phyloP scores from a whole-genome alignment of 2,113 vertebrate species.

The Chamaetylas fuelleborni region DNA sequence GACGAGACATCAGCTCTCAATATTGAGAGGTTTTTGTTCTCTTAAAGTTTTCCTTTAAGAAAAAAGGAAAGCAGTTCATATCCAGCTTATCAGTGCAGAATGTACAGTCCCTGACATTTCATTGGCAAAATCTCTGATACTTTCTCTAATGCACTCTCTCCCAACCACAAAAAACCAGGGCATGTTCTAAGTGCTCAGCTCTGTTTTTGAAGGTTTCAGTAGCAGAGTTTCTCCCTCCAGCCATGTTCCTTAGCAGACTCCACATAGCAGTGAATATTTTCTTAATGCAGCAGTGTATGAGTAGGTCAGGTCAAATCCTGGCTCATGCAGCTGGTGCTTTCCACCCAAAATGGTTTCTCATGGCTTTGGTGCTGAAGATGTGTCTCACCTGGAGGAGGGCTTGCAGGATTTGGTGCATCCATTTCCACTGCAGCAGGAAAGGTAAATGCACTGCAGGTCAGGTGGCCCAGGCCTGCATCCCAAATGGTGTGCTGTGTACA shows the following conservation, averaged over 20 bases:
- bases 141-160: neutral
- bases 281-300: neutral
- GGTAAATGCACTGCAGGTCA: neutral
- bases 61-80: too few relatives aligned
- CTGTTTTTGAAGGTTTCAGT: neutral
- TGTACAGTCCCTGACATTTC: neutral
- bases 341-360: neutral
- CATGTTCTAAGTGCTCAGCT: too few relatives aligned
- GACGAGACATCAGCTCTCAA: neutral
- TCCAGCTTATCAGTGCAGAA: neutral
- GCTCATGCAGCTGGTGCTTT: fast-evolving
- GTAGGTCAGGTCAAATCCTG: neutral
- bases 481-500: neutral
- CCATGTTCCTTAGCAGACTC: neutral
- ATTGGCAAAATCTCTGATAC: neutral
- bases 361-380: neutral
- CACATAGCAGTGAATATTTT: neutral
- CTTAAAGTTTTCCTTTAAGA: neutral
- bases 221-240: neutral
- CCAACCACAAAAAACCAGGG: fast-evolving
- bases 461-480: neutral
- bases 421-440: neutral
- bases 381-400: neutral
- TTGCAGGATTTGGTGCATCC: neutral
- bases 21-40: fast-evolving